phyloP scores from a whole-genome alignment of 2,888 invertebrate species.

The Pandemis cinnamomeana region DNA sequence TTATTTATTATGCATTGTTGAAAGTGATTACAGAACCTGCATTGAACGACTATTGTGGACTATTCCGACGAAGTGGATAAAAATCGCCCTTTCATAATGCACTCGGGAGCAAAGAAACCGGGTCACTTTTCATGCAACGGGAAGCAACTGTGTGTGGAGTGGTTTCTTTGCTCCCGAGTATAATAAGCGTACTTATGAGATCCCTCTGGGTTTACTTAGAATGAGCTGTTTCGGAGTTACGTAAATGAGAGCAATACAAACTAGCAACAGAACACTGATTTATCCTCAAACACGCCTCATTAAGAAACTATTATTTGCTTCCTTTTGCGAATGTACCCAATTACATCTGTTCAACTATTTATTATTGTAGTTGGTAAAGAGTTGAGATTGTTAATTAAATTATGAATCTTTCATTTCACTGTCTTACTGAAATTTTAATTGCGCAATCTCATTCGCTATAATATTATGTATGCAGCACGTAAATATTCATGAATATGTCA shows the following conservation, averaged over 20 bases:
- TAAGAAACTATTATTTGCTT: background rate
- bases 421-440: background rate
- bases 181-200: background rate
- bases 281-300: constrained; percentile 3
- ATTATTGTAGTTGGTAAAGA: background rate
- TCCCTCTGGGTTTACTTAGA: background rate
- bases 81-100: background rate
- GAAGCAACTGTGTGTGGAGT: too few species aligned
- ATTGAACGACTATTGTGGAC: too few species aligned
- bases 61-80: background rate
- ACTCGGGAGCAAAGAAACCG: too few species aligned
- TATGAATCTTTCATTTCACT: background rate
- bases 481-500: constrained; percentile 30
- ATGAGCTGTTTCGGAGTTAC: background rate
- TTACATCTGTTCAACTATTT: background rate
- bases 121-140: too few species aligned
- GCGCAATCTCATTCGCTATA: background rate
- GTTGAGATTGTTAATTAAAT: background rate
- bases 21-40: too few species aligned
- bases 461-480: constrained; percentile 5
- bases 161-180: background rate
- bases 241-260: background rate
- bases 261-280: background rate
- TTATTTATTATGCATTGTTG: too few species aligned
- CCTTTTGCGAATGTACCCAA: constrained; percentile 1